Conservation (phyloP, 2,888 invertebrate genomes). For the Branchellion lobata region DNA sequence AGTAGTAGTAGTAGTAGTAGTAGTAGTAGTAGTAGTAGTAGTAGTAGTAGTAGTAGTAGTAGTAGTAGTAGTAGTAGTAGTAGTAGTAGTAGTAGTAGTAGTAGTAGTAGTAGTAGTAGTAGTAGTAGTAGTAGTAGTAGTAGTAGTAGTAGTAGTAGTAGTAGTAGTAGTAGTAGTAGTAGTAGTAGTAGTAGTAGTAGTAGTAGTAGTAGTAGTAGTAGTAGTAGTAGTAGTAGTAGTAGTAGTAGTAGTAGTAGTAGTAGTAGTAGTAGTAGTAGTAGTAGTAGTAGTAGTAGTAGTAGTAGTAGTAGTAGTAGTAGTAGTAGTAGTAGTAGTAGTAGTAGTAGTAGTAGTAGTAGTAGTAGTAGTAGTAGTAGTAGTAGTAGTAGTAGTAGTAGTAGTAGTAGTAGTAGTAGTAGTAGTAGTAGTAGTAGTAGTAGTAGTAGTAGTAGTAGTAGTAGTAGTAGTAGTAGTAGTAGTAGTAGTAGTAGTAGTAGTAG, state of each 20-base stretch:
- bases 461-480: constrained; percentile 27
- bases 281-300: background rate
- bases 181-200: constrained; percentile 8
- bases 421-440: constrained; percentile 15
- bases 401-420: background rate
- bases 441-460: constrained; percentile 24
- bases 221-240: background rate
- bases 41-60: no score
- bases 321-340: background rate
- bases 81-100: no score
- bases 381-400: background rate
- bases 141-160: constrained; percentile 33
- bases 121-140: constrained; percentile 28
- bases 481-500: constrained; percentile 11
- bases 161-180: constrained; percentile 65
- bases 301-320: no score
- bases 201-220: background rate
- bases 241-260: constrained; percentile 1
- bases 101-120: no score
- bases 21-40: no score
- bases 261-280: background rate
- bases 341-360: background rate
- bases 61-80: no score
- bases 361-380: background rate
- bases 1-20: no score